Evolutionary conservation across 2,888 invertebrate species (phyloP).

Genomic region (Epiblema foenella): DNA sequence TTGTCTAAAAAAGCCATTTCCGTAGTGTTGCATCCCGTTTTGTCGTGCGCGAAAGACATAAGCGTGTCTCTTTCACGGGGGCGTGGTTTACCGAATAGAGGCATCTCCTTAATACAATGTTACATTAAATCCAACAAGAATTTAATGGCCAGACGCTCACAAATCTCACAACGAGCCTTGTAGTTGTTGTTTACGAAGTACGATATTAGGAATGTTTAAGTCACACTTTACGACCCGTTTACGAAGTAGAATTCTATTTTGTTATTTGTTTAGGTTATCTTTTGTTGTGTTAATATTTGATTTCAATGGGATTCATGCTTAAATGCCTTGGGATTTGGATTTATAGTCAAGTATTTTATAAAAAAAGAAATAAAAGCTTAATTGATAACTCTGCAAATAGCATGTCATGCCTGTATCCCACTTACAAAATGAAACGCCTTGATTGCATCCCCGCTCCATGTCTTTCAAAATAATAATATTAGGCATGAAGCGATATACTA

Average conservation of each 20-base stretch:
- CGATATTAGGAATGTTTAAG: constrained; percentile 30
- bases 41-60: too few relatives aligned
- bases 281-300: constrained; percentile 34
- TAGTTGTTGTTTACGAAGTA: constrained; percentile 33
- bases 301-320: constrained; percentile 17
- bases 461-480: not conserved
- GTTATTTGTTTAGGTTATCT: constrained; percentile 35
- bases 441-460: not conserved
- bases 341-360: constrained; percentile 20
- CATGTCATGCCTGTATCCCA: not conserved
- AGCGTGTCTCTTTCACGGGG: too few relatives aligned
- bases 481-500: not conserved
- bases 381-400: not conserved
- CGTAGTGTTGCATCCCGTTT: too few relatives aligned
- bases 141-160: constrained; percentile 19
- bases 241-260: constrained; percentile 24
- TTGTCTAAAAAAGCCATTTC: too few relatives aligned
- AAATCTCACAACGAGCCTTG: constrained; percentile 23
- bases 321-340: constrained; percentile 14
- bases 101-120: too few relatives aligned
- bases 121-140: constrained; percentile 5
- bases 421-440: not conserved
- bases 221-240: constrained; percentile 34
- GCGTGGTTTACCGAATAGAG: too few relatives aligned
- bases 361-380: constrained; percentile 1